Percentiles rank a stretch among this genome's conserved stretches.
phyloP scores from a whole-genome alignment of 2,113 vertebrate genomes.

The Tursiops truncatus region DNA sequence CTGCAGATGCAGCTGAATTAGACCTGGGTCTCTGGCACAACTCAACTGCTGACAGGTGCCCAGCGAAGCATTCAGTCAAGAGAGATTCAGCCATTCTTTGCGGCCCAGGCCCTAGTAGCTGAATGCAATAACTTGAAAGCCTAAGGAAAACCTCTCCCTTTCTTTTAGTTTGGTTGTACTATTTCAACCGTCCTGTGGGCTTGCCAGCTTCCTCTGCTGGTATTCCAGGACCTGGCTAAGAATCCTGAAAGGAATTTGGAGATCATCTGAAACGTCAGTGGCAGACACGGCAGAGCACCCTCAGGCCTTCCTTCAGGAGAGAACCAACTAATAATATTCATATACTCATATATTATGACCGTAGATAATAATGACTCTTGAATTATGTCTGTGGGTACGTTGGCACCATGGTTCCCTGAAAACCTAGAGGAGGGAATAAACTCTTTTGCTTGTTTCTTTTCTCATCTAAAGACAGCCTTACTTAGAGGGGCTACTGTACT shows the following conservation, averaged over 20 bases:
- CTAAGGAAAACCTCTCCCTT: not conserved
- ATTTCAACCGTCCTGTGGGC: not conserved
- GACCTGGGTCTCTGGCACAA: not conserved
- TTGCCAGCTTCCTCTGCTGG: not conserved
- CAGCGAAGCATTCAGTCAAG: not conserved
- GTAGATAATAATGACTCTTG: not conserved
- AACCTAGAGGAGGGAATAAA: not conserved
- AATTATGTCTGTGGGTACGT: not conserved
- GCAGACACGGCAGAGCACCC: not conserved
- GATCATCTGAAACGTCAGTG: not conserved
- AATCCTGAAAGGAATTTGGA: slow-evolving; percentile 16
- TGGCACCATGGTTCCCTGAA: not conserved
- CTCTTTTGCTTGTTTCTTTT: not conserved
- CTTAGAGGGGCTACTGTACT: not conserved
- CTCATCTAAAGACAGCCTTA: not conserved
- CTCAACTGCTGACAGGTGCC: not conserved
- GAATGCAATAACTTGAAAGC: not conserved
- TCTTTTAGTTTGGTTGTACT: not conserved
- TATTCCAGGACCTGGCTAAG: not conserved
- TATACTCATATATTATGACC: not conserved
- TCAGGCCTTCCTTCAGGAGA: not conserved
- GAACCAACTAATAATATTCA: not conserved
- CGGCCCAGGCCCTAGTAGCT: not conserved
- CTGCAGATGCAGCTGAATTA: not conserved
- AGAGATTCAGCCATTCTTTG: not conserved